Percentiles rank a stretch among this genome's conserved stretches.
Evolutionary conservation across 2,797 vertebrate species (phyloP).

Genomic region (Chloroceryle inda): DNA sequence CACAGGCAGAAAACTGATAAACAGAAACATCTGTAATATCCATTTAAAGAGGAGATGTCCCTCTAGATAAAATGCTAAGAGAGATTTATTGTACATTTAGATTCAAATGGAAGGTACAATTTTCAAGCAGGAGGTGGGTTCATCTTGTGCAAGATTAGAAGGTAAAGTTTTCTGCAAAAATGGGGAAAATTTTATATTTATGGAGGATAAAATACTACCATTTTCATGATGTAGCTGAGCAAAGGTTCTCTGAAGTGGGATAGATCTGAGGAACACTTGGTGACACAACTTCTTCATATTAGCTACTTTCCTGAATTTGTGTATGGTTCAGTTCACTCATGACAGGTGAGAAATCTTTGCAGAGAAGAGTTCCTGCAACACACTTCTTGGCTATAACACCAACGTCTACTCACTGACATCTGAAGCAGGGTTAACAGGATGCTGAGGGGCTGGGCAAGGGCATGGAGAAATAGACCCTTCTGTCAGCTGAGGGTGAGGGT

Average conservation of each 20-base stretch:
- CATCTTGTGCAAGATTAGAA: not conserved
- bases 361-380: not conserved
- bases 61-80: not conserved
- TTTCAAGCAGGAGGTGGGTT: not conserved
- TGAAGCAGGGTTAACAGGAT: not conserved
- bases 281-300: not conserved
- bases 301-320: not conserved
- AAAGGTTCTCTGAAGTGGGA: not conserved
- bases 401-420: not conserved
- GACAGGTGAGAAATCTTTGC: not conserved
- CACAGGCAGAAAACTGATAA: not conserved
- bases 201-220: not conserved
- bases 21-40: not conserved
- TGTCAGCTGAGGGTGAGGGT: not conserved
- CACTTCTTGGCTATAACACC: not conserved
- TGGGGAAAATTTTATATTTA: not conserved
- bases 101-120: not conserved
- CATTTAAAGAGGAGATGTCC: not conserved
- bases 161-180: not conserved
- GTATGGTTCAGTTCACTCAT: not conserved
- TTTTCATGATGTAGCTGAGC: not conserved
- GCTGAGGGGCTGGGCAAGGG: rapidly evolving
- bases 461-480: not conserved
- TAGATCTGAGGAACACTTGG: not conserved
- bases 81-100: not conserved